A percentile compares a stretch with the other conserved stretches of the same genome.
These are phyloP conservation scores for Thumatha senex DNA, from an alignment of 2,888 invertebrate species.

Conservation along the genomic window DNA sequence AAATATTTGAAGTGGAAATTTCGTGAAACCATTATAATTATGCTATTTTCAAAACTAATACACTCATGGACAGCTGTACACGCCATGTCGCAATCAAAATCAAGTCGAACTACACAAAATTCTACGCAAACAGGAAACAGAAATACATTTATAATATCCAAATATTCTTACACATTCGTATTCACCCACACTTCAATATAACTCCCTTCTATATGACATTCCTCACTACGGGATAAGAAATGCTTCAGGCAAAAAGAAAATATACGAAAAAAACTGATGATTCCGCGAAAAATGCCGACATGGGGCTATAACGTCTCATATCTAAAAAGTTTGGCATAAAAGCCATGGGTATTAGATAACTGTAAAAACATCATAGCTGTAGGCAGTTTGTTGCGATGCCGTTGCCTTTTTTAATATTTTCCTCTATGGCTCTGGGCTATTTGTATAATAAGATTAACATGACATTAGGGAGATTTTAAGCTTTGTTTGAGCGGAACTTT, in stretches of 20 bases:
- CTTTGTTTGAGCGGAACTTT: constrained; percentile 16
- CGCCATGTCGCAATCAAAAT: neutral
- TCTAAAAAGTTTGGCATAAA: constrained; percentile 76
- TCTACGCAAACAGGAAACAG: neutral
- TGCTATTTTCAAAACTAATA: neutral
- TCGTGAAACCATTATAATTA: neutral
- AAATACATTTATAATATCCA: constrained; percentile 2
- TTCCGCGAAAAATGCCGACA: constrained; percentile 48
- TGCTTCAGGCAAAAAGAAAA: constrained; percentile 19
- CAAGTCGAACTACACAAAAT: neutral
- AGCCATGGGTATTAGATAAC: constrained; percentile 77
- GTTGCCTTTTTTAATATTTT: constrained; percentile 45
- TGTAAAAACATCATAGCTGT: constrained; percentile 46
- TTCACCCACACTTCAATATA: constrained; percentile 13
- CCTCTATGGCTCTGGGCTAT: constrained; percentile 39
- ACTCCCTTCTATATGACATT: constrained; percentile 17
- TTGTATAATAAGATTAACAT: constrained; percentile 32
- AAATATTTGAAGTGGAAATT: too few relatives aligned
- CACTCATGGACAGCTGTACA: too few relatives aligned
- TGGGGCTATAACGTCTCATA: constrained; percentile 50
- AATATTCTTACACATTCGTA: constrained; percentile 9
- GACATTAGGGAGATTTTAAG: constrained; percentile 15
- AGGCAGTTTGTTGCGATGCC: constrained; percentile 35
- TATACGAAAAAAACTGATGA: constrained; percentile 33
- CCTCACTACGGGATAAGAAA: constrained; percentile 6